Evolutionary conservation across 2,113 vertebrate species (phyloP).

Genomic region (Myrmophylax atrothorax): DNA sequence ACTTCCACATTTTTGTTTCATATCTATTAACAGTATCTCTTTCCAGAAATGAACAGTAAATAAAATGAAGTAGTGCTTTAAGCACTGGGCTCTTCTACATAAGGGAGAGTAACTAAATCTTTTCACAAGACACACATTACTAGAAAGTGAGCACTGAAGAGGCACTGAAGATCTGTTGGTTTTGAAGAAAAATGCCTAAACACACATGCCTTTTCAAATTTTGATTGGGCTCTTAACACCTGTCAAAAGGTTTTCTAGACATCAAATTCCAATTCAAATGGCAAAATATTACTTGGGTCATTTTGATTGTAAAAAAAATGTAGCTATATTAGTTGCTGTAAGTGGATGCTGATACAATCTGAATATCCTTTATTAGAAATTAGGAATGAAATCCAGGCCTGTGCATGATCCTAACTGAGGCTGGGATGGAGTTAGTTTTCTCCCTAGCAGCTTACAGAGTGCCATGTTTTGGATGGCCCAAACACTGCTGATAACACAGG

Average conservation of each 20-base stretch:
- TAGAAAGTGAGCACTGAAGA: neutral
- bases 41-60: neutral
- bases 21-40: neutral
- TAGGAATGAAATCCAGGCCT: accelerated
- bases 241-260: neutral
- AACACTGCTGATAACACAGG: neutral
- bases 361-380: neutral
- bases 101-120: neutral
- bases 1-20: neutral
- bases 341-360: neutral
- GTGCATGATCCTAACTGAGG: neutral
- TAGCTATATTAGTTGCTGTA: neutral
- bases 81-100: neutral
- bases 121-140: neutral
- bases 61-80: neutral
- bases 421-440: neutral
- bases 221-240: neutral
- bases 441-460: neutral
- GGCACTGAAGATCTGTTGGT: neutral
- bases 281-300: neutral
- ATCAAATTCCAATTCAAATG: neutral
- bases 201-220: neutral
- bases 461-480: neutral
- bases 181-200: neutral
- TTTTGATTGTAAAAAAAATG: neutral